Conservation (phyloP, 2,113 vertebrate species). For the Raja brachyura region DNA sequence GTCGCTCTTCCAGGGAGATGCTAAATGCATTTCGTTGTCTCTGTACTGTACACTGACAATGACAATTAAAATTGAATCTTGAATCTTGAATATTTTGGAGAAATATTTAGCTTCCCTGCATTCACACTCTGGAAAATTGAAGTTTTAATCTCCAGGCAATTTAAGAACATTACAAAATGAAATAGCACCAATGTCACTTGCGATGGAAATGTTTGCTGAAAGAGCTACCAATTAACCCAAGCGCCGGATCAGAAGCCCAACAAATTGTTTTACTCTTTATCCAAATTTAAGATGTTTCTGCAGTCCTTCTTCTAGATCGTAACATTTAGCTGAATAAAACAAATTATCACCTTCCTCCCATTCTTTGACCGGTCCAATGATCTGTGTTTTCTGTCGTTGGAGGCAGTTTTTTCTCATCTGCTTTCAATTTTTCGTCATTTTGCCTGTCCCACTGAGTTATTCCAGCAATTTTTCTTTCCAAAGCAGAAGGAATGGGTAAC, state of each 20-base stretch:
- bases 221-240: neutral
- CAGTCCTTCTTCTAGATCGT: neutral
- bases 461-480: too few relatives aligned
- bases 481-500: too few relatives aligned
- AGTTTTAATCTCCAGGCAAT: neutral
- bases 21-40: too few relatives aligned
- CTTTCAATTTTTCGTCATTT: too few relatives aligned
- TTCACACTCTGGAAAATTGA: neutral
- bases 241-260: neutral
- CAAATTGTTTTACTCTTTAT: neutral
- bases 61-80: too few relatives aligned
- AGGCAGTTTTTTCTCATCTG: too few relatives aligned
- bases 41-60: too few relatives aligned
- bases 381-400: neutral
- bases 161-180: neutral
- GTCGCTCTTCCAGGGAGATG: too few relatives aligned
- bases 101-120: neutral
- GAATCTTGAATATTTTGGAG: too few relatives aligned
- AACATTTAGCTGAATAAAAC: neutral
- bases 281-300: neutral
- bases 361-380: neutral
- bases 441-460: too few relatives aligned
- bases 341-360: neutral
- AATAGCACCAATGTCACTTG: too few relatives aligned
- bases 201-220: neutral